phyloP scores from a whole-genome alignment of 2,888 invertebrate genomes.

The Hypomecis punctinalis region DNA sequence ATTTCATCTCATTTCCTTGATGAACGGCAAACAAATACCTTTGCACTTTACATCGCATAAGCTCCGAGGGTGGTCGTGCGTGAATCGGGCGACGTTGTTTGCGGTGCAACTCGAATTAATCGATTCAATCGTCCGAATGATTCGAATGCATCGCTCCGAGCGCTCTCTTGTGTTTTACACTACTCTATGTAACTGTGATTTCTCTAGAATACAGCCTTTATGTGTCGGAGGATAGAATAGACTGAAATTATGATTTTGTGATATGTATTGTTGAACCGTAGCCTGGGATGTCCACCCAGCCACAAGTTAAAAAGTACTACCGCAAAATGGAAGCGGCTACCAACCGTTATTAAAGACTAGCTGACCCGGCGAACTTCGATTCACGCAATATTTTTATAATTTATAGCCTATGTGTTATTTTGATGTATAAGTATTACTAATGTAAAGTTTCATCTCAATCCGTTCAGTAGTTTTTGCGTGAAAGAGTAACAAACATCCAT shows the following conservation, averaged over 20 bases:
- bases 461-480: too few relatives aligned
- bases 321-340: too few relatives aligned
- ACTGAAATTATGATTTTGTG: constrained; percentile 2
- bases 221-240: neutral
- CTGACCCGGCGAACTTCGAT: too few relatives aligned
- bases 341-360: too few relatives aligned
- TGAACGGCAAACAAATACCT: constrained; percentile 35
- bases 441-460: too few relatives aligned
- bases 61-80: constrained; percentile 55
- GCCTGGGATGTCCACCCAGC: too few relatives aligned
- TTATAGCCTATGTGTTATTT: too few relatives aligned
- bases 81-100: constrained; percentile 55
- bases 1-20: constrained; percentile 16
- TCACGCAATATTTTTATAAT: too few relatives aligned
- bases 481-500: too few relatives aligned
- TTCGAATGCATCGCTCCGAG: constrained; percentile 60
- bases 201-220: constrained; percentile 11
- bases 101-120: constrained; percentile 68
- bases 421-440: too few relatives aligned
- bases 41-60: constrained; percentile 15
- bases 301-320: too few relatives aligned
- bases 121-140: constrained; percentile 70
- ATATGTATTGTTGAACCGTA: neutral
- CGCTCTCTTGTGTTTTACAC: constrained; percentile 19
- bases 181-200: constrained; percentile 22